A percentile compares a stretch with the other conserved stretches of the same genome.
Conservation (phyloP, 1,140 invertebrate genomes). For the Tetramorium alpestre region DNA sequence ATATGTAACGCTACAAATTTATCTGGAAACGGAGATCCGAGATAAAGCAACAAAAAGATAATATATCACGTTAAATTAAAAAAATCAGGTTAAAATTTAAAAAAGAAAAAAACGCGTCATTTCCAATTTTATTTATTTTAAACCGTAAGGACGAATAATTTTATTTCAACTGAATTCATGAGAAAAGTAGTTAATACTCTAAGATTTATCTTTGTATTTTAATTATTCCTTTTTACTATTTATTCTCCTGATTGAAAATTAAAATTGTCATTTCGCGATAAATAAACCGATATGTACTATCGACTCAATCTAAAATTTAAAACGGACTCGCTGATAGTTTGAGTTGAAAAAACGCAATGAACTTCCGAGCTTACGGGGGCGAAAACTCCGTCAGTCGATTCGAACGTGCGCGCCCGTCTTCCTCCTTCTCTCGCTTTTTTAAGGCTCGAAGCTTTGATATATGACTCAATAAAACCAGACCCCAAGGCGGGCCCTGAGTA, state of each 20-base stretch:
- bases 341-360: background rate
- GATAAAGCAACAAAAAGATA: background rate
- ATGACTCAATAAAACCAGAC: slow-evolving; percentile 83
- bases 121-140: slow-evolving; percentile 4
- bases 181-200: background rate
- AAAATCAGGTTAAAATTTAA: background rate
- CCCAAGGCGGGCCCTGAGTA: slow-evolving; percentile 77
- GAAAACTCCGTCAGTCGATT: slow-evolving; percentile 49
- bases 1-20: background rate
- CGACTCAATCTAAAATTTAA: background rate
- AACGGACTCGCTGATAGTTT: background rate
- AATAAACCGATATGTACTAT: background rate
- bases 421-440: slow-evolving; percentile 33
- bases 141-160: too few relatives aligned
- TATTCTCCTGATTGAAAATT: background rate
- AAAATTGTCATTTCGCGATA: too few relatives aligned
- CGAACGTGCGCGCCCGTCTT: slow-evolving; percentile 30
- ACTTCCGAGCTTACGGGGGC: background rate
- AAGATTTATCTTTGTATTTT: background rate
- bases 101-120: background rate
- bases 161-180: background rate
- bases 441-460: slow-evolving; percentile 78
- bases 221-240: background rate
- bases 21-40: background rate
- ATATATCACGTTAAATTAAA: background rate